Evolutionary conservation across 23 tunicate species (phyloP).

Genomic region (Diplosoma virens): DNA sequence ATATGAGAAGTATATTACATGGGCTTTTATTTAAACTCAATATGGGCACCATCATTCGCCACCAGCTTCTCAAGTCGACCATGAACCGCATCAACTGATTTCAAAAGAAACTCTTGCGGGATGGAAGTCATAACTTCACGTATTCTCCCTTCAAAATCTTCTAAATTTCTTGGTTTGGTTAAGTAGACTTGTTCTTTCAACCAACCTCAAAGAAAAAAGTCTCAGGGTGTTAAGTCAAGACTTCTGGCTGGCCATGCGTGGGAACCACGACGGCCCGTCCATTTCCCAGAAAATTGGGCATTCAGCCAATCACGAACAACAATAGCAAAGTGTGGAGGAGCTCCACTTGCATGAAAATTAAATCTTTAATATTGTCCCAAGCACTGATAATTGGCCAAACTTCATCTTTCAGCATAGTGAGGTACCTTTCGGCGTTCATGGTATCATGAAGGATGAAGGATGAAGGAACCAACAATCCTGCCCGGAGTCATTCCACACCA

Average conservation of each 20-base stretch:
- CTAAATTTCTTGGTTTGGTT: slow-evolving; percentile 10
- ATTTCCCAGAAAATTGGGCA: slow-evolving; percentile 20
- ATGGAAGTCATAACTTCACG: slow-evolving; percentile 11
- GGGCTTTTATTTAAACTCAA: too few relatives aligned
- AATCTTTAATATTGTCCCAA: slow-evolving; percentile 20
- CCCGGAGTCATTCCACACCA: too few relatives aligned
- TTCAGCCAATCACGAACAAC: slow-evolving; percentile 29
- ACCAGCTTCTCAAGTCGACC: slow-evolving; percentile 19
- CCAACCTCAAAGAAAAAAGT: slow-evolving; percentile 25
- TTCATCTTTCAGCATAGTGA: too few relatives aligned
- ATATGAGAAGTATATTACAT: slow-evolving; percentile 3
- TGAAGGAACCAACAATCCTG: too few relatives aligned
- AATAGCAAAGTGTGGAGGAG: slow-evolving; percentile 30
- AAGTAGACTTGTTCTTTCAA: neutral
- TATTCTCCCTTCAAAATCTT: slow-evolving; percentile 19
- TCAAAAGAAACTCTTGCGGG: slow-evolving; percentile 22
- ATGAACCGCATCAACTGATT: slow-evolving; percentile 25
- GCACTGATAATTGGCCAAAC: slow-evolving; percentile 20
- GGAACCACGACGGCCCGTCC: slow-evolving; percentile 21
- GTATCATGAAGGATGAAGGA: too few relatives aligned
- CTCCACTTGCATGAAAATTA: slow-evolving; percentile 23
- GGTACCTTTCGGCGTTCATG: too few relatives aligned
- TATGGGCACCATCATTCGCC: slow-evolving; percentile 7
- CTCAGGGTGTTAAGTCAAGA: slow-evolving; percentile 19
- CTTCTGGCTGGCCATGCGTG: slow-evolving; percentile 9